Base-by-base conservation (phyloP, 92 coral and sea anemone genomes). In the Siderastrea siderea region DNA sequence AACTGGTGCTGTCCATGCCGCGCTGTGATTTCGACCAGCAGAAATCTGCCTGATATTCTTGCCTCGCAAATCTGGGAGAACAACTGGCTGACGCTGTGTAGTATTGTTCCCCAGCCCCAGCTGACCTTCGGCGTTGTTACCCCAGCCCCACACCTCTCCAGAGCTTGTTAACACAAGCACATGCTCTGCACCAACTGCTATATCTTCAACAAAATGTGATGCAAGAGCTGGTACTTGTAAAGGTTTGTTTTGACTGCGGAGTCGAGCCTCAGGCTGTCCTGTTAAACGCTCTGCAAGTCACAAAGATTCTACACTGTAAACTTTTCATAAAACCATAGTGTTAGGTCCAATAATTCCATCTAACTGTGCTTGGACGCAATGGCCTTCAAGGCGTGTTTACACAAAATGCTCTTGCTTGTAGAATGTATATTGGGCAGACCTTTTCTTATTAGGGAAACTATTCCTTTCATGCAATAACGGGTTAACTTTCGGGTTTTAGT, bases 131-230 rank as follows among this genome's bases (percentile, higher is more conserved):
- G 92, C 94, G 84, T 93, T 95, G 59, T 89, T 90, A 6, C 98
- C 98, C 98, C 98, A 95, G 61, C 96, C 96, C 96, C 96, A 95
- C 51, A 95, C 98, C 85, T 95, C 98, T 57, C 98, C 98, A 1
- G 93, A 88, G 83, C 98, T 95, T 50, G 98, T 93, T 5, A 95
- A 83, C 11, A 93, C 98, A 3, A 95, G 94, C 63, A 90, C 94
- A 72, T 93, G 96, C 59, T 95, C 98, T 0, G 98, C 93, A 63
- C 98, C 98, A 53, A 95, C 98, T 1, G 93, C 92, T 1, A 95
- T 48, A 63, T 95, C 98, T 61, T 95, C 96, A 9, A 90, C 89
- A 70, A 93, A 95, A 65, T 93, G 96, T 26, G 98, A 90, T 0
- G 93, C 77, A 3, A 95, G 91, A 66, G 91, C 93, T 7, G 91